Evolutionary conservation across 2,888 invertebrate species (phyloP), one percentile per base, ranked within the genome.

Genomic region (Teleiodes luculella): DNA sequence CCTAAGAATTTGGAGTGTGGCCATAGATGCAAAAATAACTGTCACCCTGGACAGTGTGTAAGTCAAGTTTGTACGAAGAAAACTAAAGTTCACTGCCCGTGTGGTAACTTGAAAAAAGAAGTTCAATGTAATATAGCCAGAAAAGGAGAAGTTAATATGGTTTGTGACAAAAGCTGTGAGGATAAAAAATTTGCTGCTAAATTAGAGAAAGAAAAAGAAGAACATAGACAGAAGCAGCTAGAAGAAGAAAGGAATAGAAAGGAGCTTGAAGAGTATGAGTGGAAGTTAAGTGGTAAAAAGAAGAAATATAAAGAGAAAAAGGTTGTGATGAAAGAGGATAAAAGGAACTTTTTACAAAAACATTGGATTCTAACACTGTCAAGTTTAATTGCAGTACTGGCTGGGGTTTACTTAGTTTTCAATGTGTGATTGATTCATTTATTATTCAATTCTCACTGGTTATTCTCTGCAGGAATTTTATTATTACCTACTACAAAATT

Each of bases 1-100:
- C 94, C 96, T 0, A 95, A 94, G 85, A 94, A 96, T 93, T 92
- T 95, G 74, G 78, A 92, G 6, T 98, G 98, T 81, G 95, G 96
- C 0, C 98, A 98, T 81, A 93, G 95, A 6, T 97, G 96, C 74
- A 85, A 91, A 33, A 86, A 92, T 6, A 87, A 90, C 39, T 97
- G 97, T 65, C 97, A 97, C 72, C 83, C 93, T 0, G 95, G 95
- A 0, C 67, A 77, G 0, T 97, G 97, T 71, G 91, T 91, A 0
- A 90, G 91, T 59, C 93, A 94, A 57, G 75, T 83, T 0, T 98
- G 98, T 73, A 92, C 91, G 54, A 95, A 95, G 71, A 96, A 95
- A 76, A 92, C 96, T 0, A 95, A 95, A 76, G 80, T 96, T 0
- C 89, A 91, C 55, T 98, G 98, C 67, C 83, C 90, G 31, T 98